Base-by-base conservation (phyloP, 2,888 invertebrate genomes). In the Heliconius charithonia region DNA sequence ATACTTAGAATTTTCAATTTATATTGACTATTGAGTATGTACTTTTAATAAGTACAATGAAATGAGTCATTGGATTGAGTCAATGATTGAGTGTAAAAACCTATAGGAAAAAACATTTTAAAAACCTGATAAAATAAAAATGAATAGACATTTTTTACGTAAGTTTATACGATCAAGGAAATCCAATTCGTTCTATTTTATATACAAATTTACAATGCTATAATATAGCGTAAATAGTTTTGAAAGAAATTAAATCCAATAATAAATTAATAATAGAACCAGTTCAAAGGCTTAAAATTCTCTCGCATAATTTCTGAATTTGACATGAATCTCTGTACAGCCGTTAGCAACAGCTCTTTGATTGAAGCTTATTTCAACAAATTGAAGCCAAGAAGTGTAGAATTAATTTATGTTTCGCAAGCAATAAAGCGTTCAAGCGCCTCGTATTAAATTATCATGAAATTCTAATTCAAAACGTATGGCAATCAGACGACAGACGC, bases 401-500 rank as follows among this genome's bases (percentile, higher is more conserved):
- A 87, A 89, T 87, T 81, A 86, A 91, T 89, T 89, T 88, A 89
- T 87, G 76, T 80, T 79, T 85, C 83, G 81, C 79, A 82, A 76
- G 84, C 87, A 86, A 87, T 87, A 84, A 87, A 87, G 84, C 85
- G 84, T 82, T 83, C 80, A 83, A 85, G 83, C 82, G 85, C 83
- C 83, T 84, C 80, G 87, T 85, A 86, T 90, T 90, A 91, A 91
- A 92, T 91, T 89, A 88, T 83, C 83, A 85, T 84, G 85, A 89
- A 88, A 89, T 89, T 87, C 89, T 87, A 86, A 89, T 88, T 89
- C 89, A 86, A 84, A 84, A 84, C 81, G 81, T 81, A 82, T 82
- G 77, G 84, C 83, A 84, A 83, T 83, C 83, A 82, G 87, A 85
- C 84, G 89, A 86, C 87, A 91, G 92, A 89, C 86, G 87, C 88